Conservation (phyloP, 2,113 vertebrate species). For the Lonchura striata region DNA sequence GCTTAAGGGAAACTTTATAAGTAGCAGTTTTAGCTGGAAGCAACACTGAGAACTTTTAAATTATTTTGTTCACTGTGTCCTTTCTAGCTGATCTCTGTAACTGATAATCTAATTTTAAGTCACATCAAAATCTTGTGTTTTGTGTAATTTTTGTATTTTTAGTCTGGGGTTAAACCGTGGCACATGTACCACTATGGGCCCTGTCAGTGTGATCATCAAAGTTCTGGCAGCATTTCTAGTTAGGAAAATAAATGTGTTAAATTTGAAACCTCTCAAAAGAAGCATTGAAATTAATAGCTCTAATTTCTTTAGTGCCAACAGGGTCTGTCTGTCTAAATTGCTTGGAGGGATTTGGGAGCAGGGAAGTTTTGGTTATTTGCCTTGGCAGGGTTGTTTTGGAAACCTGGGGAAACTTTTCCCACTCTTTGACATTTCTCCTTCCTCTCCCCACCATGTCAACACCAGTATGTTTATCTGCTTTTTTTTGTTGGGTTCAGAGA, state of each 20-base stretch:
- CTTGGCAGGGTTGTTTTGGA: background rate
- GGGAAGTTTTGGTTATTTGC: background rate
- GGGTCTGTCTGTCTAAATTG: background rate
- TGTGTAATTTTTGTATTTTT: background rate
- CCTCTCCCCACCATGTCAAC: fast-evolving
- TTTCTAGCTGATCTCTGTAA: background rate
- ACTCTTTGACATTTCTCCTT: background rate
- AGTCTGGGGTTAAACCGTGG: background rate
- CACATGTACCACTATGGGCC: background rate
- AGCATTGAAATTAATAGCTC: background rate
- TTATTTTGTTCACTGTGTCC: background rate
- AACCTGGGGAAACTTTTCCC: background rate
- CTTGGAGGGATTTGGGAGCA: background rate
- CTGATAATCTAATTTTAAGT: background rate
- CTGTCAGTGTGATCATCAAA: background rate
- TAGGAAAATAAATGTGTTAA: background rate
- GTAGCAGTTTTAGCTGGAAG: background rate
- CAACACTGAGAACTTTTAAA: background rate
- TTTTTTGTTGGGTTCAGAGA: background rate
- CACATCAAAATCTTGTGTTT: background rate
- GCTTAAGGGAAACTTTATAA: background rate
- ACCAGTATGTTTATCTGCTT: background rate
- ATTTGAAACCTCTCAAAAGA: background rate
- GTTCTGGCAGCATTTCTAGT: background rate
- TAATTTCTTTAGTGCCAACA: background rate